Evolutionary conservation across 2,797 vertebrate genomes (phyloP).

Genomic region (Hirundo rustica): DNA sequence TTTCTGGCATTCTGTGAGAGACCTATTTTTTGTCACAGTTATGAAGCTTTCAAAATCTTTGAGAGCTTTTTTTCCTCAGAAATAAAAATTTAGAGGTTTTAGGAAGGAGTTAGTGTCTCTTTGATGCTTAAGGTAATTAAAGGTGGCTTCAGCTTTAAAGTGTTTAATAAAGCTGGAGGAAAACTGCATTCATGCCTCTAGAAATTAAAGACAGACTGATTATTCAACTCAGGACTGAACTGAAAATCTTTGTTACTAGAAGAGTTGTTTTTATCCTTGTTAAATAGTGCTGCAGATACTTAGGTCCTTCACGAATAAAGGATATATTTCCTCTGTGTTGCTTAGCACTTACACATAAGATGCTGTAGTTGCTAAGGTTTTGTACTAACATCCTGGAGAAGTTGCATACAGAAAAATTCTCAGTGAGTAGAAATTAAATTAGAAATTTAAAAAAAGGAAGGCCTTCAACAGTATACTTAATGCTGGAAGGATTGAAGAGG

Average conservation of each 20-base stretch:
- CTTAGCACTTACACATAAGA: not conserved
- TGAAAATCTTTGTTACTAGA: not conserved
- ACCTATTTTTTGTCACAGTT: not conserved
- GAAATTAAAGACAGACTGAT: not conserved
- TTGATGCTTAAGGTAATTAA: not conserved
- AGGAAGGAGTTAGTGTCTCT: not conserved
- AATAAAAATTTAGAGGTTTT: not conserved
- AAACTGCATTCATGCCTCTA: not conserved
- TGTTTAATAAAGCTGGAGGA: not conserved
- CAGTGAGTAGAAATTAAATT: not conserved
- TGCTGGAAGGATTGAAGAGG: not conserved
- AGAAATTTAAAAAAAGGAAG: not conserved
- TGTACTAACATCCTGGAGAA: not conserved
- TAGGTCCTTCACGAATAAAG: not conserved
- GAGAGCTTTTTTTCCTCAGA: not conserved
- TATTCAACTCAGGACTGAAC: not conserved
- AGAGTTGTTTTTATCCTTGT: not conserved
- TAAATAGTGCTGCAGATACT: not conserved
- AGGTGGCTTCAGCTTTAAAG: not conserved
- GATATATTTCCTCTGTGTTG: not conserved
- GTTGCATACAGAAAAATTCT: not conserved
- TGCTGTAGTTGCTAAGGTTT: not conserved
- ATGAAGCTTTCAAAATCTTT: not conserved
- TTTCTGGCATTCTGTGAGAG: not conserved
- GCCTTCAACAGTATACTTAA: not conserved